Evolutionary conservation across 2,113 vertebrate genomes (phyloP), one percentile per base, ranked within the genome.

Genomic region (Diglossa brunneiventris): DNA sequence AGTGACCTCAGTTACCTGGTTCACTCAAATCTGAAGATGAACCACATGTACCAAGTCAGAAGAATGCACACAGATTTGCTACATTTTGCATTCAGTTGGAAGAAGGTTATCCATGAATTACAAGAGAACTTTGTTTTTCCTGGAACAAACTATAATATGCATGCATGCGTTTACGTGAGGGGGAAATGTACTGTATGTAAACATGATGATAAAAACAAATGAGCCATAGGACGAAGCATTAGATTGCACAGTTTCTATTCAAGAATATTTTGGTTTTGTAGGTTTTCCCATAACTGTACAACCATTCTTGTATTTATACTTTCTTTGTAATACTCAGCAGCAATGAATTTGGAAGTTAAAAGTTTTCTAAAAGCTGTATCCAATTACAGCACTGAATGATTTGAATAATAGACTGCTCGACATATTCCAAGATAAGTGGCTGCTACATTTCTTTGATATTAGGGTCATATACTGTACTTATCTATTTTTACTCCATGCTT

Each of bases 291-390:
- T 84, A 95, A 69, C 26, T 83, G 53, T 75, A 96, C 94, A 67
- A 81, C 35, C 27, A 61, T 90, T 90, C 12, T 69, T 73, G n/a
- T 84, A 93, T 89, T 95, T 92, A 96, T 76, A 88, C 85, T 97
- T 91, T 94, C 30, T 55, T 70, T 94, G 41, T 84, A 96, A 96
- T 28, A 37, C 78, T 89, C 66, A 95, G 69, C 47, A 89, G 89
- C 69, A 93, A 80, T 39, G 92, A 96, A 94, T 95, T 67, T 92
- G 92, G 92, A 91, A 96, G 77, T 96, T 96, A 37, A 53, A 96
- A 97, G 97, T 97, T 97, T 98, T 98, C 98, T 97, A 98, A 98
- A 98, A 98, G 96, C 95, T 98, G 97, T 97, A 98, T 98, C 93
- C 97, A 99, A 98, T 98, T 98, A 98, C 94, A 97, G 97, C 91